Base-by-base conservation (phyloP, 1,140 invertebrate species). In the Nymphalis io region DNA sequence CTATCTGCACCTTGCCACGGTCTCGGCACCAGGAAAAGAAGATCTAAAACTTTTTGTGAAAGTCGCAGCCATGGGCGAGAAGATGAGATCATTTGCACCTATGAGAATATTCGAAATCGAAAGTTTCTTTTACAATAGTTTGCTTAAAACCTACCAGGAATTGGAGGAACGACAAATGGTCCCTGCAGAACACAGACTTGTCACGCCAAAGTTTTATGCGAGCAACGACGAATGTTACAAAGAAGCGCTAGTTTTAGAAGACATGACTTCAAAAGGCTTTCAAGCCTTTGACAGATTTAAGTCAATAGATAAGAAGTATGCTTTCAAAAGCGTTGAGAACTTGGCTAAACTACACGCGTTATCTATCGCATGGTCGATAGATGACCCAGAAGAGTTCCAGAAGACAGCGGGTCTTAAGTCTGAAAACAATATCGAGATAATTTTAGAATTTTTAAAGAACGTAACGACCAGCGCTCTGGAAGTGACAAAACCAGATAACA, bases 311-410 rank as follows among this genome's bases (percentile, higher is more conserved):
- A 87, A 85, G 85, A 68, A 81, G 2, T 82, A 85, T 20, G 84
- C 85, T 1, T 60, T 67, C 0, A 70, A 77, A 15, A 73, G 81
- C 18, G 44, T 88, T 0, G 68, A 70, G 20, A 69, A 80, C 15
- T 70, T 90, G 18, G 85, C 85, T 0, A 87, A 79, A 57, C 66
- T 87, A 10, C 88, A 90, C 68, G 82, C 86, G 0, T 51, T 87
- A 0, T 88, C 86, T 0, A 78, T 85, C 5, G 81, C 81, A 0
- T 78, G 67, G 21, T 64, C 70, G 13, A 39, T 69, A 10, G 68
- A 84, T 6, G 20, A 78, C 15, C 79, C 83, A 0, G 69, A 75
- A 20, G 66, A 73, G 15, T 88, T 81, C 42, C 62, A 78, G 1
- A 57, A 72, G 0, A 59, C 75, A 1, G 23, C 44, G 44, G n/a